Evolutionary conservation across 2,888 invertebrate species (phyloP).

Genomic region (Cephus sareptanus): DNA sequence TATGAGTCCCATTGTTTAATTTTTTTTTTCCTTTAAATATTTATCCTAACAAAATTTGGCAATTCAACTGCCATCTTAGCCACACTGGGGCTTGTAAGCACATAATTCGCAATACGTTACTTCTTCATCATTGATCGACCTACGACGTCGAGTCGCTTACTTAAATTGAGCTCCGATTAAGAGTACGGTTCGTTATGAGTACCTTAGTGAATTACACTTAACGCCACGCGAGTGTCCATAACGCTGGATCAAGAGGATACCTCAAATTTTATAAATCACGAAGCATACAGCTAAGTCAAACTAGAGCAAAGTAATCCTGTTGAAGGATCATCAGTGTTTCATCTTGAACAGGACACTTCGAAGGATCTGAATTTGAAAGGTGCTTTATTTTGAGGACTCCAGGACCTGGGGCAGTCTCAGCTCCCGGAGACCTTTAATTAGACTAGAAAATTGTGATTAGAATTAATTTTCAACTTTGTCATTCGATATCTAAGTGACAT

Average conservation of each 20-base stretch:
- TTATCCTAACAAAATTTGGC: not conserved
- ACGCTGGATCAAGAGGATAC: not conserved
- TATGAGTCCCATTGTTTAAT: not conserved
- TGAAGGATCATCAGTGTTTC: not conserved
- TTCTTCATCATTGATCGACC: constrained; percentile 9
- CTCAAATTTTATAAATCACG: not conserved
- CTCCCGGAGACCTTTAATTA: constrained; percentile 30
- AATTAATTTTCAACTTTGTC: not conserved
- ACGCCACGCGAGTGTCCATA: not conserved
- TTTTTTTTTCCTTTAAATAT: not conserved
- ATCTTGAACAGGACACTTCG: not conserved
- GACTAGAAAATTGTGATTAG: not conserved
- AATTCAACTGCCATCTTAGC: not conserved
- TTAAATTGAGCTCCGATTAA: constrained; percentile 50
- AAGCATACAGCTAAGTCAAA: not conserved
- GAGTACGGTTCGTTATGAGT: constrained; percentile 37
- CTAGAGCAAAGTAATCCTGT: not conserved
- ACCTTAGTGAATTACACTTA: not conserved
- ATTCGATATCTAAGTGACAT: not conserved
- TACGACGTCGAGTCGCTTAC: constrained; percentile 17
- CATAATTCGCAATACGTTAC: constrained; percentile 5
- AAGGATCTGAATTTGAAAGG: not conserved
- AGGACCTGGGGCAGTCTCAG: constrained; percentile 56
- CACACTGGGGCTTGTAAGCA: not conserved
- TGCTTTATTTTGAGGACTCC: constrained; percentile 27